A percentile compares a stretch with the other conserved stretches of the same genome.
phyloP scores from a whole-genome alignment of 2,888 invertebrate species.

The Drosophila crucigera region DNA sequence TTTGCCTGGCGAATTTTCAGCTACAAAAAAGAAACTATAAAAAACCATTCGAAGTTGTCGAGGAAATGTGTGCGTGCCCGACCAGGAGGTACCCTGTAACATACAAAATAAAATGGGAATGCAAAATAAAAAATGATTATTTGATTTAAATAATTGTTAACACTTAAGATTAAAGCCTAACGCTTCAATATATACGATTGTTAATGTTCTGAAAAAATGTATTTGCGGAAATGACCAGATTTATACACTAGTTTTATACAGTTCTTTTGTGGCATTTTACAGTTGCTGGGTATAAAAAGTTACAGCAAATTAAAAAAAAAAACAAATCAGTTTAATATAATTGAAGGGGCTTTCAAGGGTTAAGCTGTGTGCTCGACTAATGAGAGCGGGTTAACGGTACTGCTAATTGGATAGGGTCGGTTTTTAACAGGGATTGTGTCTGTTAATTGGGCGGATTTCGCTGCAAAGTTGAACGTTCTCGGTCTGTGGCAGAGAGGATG shows the following conservation, averaged over 20 bases:
- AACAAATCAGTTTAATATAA: conserved; percentile 68
- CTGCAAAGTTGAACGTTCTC: background rate
- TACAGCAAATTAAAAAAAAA: conserved; percentile 20
- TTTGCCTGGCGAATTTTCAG: conserved; percentile 45
- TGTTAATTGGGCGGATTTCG: conserved; percentile 40
- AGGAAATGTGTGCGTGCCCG: background rate
- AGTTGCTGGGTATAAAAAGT: conserved; percentile 10
- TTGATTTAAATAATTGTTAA: background rate
- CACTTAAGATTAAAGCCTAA: background rate
- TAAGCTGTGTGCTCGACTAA: conserved; percentile 43
- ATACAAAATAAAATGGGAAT: background rate
- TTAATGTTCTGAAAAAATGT: fast-evolving
- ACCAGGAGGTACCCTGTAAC: background rate
- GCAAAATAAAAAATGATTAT: background rate
- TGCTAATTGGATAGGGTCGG: conserved; percentile 45
- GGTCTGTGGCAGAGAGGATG: background rate
- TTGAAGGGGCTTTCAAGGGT: conserved; percentile 62
- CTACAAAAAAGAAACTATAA: conserved; percentile 43
- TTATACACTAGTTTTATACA: background rate
- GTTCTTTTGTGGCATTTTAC: background rate
- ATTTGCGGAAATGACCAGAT: background rate
- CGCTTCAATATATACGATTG: background rate
- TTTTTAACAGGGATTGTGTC: conserved; percentile 29
- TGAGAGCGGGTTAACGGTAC: conserved; percentile 36
- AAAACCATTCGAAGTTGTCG: background rate